phyloP scores from a whole-genome alignment of 2,888 invertebrate species.

The Pharmacophagus antenor region DNA sequence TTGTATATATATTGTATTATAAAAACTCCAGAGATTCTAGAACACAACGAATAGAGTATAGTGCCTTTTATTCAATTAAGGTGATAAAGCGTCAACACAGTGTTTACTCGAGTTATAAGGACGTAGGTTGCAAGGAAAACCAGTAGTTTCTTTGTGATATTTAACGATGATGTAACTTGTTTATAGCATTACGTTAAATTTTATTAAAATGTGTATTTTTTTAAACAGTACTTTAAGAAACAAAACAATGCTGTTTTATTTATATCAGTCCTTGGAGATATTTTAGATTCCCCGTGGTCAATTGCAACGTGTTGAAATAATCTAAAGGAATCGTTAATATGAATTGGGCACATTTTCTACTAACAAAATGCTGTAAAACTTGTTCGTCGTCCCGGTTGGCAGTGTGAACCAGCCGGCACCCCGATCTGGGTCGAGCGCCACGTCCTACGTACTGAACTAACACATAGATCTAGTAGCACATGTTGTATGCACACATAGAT shows the following conservation, averaged over 20 bases:
- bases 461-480: constrained; percentile 43
- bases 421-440: constrained; percentile 59
- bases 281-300: background rate
- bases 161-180: background rate
- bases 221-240: too few relatives aligned
- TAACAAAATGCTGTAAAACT: constrained; percentile 30
- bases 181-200: background rate
- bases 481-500: constrained; percentile 38
- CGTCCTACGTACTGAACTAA: constrained; percentile 59
- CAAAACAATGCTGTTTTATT: too few relatives aligned
- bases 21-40: background rate
- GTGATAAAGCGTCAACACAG: background rate
- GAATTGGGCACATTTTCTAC: constrained; percentile 15
- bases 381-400: constrained; percentile 35
- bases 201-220: too few relatives aligned
- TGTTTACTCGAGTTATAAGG: background rate
- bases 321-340: background rate
- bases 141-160: background rate
- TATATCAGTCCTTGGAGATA: too few relatives aligned
- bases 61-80: background rate
- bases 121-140: background rate
- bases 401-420: constrained; percentile 27
- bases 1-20: background rate
- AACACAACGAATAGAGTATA: background rate
- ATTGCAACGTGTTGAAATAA: background rate